A percentile compares a stretch with the other conserved stretches of the same genome.
Conservation (phyloP, 2,797 vertebrate species). For the Natrix natrix region DNA sequence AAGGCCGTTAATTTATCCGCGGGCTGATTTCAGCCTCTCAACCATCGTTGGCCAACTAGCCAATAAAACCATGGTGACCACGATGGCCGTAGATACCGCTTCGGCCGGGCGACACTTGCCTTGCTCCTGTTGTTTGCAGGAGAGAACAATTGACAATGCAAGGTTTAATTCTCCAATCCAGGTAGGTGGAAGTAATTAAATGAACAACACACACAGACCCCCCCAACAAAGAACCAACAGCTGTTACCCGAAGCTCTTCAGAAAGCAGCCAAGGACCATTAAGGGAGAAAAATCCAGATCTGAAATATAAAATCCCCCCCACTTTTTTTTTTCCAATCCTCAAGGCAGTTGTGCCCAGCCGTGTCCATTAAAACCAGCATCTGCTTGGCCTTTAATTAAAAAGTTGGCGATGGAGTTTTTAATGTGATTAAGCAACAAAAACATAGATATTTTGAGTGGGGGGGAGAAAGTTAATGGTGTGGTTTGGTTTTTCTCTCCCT, state of each 20-base stretch:
- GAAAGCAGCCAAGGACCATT: constrained; percentile 63
- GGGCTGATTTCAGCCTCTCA: neutral
- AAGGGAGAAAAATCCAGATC: constrained; percentile 62
- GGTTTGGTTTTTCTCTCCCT: neutral
- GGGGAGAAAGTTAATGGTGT: neutral
- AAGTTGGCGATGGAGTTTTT: constrained; percentile 62
- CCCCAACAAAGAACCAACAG: constrained; percentile 40
- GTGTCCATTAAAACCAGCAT: constrained; percentile 57
- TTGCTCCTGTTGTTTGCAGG: neutral
- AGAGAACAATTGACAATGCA: constrained; percentile 43
- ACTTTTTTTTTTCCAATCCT: constrained; percentile 57
- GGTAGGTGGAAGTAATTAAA: constrained; percentile 11
- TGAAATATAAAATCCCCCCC: constrained; percentile 42
- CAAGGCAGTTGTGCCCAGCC: constrained; percentile 53
- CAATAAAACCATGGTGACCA: neutral
- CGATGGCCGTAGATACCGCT: neutral
- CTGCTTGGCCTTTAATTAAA: constrained; percentile 65
- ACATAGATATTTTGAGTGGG: constrained; percentile 19
- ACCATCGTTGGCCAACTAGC: too few relatives aligned
- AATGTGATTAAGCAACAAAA: constrained; percentile 51
- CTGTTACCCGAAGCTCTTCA: constrained; percentile 54
- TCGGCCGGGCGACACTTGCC: neutral
- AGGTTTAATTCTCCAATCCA: constrained; percentile 47
- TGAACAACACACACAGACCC: too few relatives aligned
- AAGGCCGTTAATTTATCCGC: neutral